A percentile compares a stretch with the other conserved stretches of the same genome.
phyloP scores from a whole-genome alignment of 2,888 invertebrate genomes.

The Subacronicta megacephala region DNA sequence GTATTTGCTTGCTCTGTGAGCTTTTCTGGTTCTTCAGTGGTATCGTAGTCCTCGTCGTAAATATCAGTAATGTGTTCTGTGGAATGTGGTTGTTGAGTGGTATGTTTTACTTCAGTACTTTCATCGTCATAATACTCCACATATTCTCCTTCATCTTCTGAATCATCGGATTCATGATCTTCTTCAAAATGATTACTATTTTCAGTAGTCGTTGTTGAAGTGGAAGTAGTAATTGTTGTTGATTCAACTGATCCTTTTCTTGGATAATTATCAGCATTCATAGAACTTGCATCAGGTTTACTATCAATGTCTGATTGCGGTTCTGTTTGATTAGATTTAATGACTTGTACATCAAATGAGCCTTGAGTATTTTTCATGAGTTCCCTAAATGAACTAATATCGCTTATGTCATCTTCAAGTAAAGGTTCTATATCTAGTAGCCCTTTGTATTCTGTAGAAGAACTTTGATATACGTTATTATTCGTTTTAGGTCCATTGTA shows the following conservation, averaged over 20 bases:
- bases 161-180: slow-evolving; percentile 68
- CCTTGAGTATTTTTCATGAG: slow-evolving; percentile 83
- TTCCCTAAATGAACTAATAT: slow-evolving; percentile 84
- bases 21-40: slow-evolving; percentile 78
- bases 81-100: slow-evolving; percentile 67
- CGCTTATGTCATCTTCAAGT: slow-evolving; percentile 89
- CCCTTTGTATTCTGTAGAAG: slow-evolving; percentile 86
- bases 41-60: slow-evolving; percentile 86
- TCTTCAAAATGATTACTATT: slow-evolving; percentile 53
- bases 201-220: slow-evolving; percentile 57
- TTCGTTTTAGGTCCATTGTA: slow-evolving; percentile 65
- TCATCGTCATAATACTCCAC: slow-evolving; percentile 82
- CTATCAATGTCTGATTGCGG: slow-evolving; percentile 73
- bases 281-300: slow-evolving; percentile 82
- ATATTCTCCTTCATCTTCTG: slow-evolving; percentile 77
- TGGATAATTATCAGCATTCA: slow-evolving; percentile 78
- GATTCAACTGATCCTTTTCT: slow-evolving; percentile 62
- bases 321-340: slow-evolving; percentile 80
- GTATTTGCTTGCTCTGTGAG: slow-evolving; percentile 60
- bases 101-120: slow-evolving; percentile 69
- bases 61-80: slow-evolving; percentile 77
- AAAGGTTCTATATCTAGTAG: slow-evolving; percentile 89
- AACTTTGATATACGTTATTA: slow-evolving; percentile 65
- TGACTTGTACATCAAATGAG: slow-evolving; percentile 88
- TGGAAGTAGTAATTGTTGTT: slow-evolving; percentile 58